phyloP scores from a whole-genome alignment of 2,888 invertebrate species.

The Temnothorax unifasciatus region DNA sequence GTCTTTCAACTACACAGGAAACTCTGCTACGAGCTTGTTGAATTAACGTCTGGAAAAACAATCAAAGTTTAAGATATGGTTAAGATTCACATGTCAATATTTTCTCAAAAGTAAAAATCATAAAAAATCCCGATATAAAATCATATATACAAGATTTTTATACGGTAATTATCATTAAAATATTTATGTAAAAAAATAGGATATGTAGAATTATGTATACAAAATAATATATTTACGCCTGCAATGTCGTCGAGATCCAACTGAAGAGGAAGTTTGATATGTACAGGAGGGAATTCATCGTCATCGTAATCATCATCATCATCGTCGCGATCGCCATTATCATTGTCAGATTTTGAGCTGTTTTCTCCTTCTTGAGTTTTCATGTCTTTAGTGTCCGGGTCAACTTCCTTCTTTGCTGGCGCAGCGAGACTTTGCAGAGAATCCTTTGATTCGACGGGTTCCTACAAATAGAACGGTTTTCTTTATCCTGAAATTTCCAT shows the following conservation, averaged over 20 bases:
- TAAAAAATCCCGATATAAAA: background rate
- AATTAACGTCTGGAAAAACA: slow-evolving; percentile 85
- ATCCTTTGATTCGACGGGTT: slow-evolving; percentile 78
- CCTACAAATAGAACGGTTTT: slow-evolving; percentile 69
- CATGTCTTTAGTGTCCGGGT: slow-evolving; percentile 80
- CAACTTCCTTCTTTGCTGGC: slow-evolving; percentile 74
- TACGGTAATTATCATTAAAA: slow-evolving; percentile 7
- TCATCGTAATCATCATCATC: slow-evolving; percentile 87
- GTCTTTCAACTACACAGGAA: slow-evolving; percentile 96
- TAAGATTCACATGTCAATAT: background rate
- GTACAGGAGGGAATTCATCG: slow-evolving; percentile 87
- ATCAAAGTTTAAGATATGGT: slow-evolving; percentile 1
- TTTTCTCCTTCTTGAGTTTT: slow-evolving; percentile 86
- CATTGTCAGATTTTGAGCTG: slow-evolving; percentile 87
- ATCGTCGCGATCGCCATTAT: slow-evolving; percentile 87
- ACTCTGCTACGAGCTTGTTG: slow-evolving; percentile 91
- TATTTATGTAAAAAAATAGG: background rate
- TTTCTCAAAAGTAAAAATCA: background rate
- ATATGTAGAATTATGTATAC: background rate
- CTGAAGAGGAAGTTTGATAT: slow-evolving; percentile 92
- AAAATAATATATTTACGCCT: slow-evolving; percentile 86
- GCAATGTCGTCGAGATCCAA: slow-evolving; percentile 94
- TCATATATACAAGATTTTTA: background rate
- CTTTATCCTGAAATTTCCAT: background rate
- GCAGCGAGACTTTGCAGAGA: slow-evolving; percentile 77